Evolutionary conservation across 37 sponge, comb jelly and placozoan genomes (phyloP), one percentile per base, ranked within the genome.

Genomic region (Eunapius fragilis): DNA sequence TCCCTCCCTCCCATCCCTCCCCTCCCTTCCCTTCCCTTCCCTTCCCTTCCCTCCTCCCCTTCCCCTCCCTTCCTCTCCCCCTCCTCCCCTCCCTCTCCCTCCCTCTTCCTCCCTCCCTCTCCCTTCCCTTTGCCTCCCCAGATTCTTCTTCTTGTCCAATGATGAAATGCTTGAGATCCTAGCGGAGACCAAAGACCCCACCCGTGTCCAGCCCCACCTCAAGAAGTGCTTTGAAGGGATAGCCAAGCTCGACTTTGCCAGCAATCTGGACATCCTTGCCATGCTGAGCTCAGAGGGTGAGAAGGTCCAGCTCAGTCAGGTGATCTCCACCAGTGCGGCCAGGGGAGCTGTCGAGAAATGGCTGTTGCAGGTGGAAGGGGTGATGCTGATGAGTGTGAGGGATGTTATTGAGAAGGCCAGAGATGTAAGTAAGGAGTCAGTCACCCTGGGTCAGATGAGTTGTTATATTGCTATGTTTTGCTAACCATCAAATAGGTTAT

Each of bases 141-240:
- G 88, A 31, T 98, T 98, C 87, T 98, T 98, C 89, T 98, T 98
- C 87, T 86, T 98, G n/a, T 99, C 99, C 10, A 99, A 99, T 80
- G 99, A 99, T 83, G 99, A 99, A 84, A 97, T 99, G 97, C 75
- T 99, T 77, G 99, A 99, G 88, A 99, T 99, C 47, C 88, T 99
- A 30, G 97, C 99, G 6, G 99, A 99, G 88, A 99, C 99, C 28
- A 98, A 98, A 67, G 99, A 98, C 81, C 99, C 99, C 9, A 94
- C 94, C 13, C 74, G 99, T 48, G 99, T 98, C 26, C 99, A 98
- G 78, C 97, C 99, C 72, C 99, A 98, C 74, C 87, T 98, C 78
- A 98, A 98, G 90, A 98, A 98, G 75, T 98, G 99, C 78, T 98
- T 98, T 85, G 97, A 98, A 58, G 99, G 99, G 37, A 92, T 97